Conservation (phyloP, 2,797 vertebrate species). For the Thamnophis elegans region DNA sequence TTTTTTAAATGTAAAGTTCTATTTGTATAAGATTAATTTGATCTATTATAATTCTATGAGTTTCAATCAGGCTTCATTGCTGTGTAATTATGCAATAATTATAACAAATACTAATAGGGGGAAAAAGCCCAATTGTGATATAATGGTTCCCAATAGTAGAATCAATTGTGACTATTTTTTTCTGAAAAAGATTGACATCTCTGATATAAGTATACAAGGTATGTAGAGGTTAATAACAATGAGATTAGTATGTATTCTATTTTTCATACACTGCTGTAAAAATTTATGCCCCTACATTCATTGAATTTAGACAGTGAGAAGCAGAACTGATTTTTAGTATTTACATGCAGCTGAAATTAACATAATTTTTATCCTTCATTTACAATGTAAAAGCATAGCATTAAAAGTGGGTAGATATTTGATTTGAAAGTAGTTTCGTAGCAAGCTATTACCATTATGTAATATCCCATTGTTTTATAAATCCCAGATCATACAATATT, state of each 20-base stretch:
- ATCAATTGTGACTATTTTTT: slow-evolving; percentile 48
- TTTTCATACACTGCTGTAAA: slow-evolving; percentile 39
- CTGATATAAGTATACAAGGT: slow-evolving; percentile 54
- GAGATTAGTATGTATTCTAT: slow-evolving; percentile 33
- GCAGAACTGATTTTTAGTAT: slow-evolving; percentile 13
- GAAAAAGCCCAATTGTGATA: slow-evolving; percentile 26
- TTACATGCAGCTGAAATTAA: background rate
- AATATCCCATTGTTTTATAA: slow-evolving; percentile 7
- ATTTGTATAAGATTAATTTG: slow-evolving; percentile 9
- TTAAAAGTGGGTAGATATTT: background rate
- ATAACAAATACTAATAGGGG: background rate
- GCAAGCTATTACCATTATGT: slow-evolving; percentile 38
- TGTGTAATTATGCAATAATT: background rate
- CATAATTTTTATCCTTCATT: slow-evolving; percentile 25
- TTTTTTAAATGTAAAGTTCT: background rate
- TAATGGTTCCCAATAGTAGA: slow-evolving; percentile 48
- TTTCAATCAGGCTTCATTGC: slow-evolving; percentile 6
- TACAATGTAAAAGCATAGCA: background rate
- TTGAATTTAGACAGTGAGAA: slow-evolving; percentile 21
- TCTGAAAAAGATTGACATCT: slow-evolving; percentile 46
- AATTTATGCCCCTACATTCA: slow-evolving; percentile 41
- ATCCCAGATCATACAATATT: background rate
- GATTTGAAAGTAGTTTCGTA: background rate
- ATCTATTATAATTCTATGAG: slow-evolving; percentile 13
- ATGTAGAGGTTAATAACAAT: slow-evolving; percentile 53